Percentiles rank a stretch among this genome's conserved stretches.
Evolutionary conservation across 2,888 invertebrate genomes (phyloP).

Genomic region (Didymodactylos carnosus): DNA sequence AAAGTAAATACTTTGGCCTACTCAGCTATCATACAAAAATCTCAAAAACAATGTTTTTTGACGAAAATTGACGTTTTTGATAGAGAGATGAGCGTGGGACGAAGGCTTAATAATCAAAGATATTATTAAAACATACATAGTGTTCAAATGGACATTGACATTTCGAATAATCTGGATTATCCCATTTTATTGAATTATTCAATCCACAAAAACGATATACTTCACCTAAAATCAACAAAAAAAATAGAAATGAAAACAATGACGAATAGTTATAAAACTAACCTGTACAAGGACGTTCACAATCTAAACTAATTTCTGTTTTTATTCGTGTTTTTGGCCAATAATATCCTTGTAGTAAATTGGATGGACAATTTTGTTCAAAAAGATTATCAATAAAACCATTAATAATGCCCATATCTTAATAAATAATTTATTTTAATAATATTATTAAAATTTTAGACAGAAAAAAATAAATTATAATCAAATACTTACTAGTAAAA

Average conservation of each 20-base stretch:
- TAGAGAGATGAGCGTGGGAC: no score
- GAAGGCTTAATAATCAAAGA: no score
- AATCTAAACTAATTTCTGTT: not conserved
- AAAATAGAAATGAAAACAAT: not conserved
- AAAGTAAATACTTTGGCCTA: no score
- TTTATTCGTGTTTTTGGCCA: not conserved
- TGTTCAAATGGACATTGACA: not conserved
- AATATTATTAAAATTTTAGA: no score
- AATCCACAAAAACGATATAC: not conserved
- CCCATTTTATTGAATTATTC: not conserved
- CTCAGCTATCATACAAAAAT: no score
- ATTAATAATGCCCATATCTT: no score
- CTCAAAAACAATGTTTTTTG: no score
- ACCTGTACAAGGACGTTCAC: not conserved
- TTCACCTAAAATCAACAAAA: not conserved
- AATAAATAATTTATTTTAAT: no score
- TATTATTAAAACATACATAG: not conserved
- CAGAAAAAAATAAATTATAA: no score
- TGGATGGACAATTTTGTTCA: not conserved
- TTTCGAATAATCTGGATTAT: not conserved
- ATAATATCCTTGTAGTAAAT: not conserved
- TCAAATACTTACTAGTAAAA: not conserved
- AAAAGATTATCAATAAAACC: no score
- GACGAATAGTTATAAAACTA: not conserved
- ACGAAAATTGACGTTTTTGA: no score